Percentiles rank a stretch among this genome's conserved stretches.
These are phyloP conservation scores for Philypnodon macrostomus DNA, from an alignment of 2,797 vertebrate species.

Conservation along the genomic window DNA sequence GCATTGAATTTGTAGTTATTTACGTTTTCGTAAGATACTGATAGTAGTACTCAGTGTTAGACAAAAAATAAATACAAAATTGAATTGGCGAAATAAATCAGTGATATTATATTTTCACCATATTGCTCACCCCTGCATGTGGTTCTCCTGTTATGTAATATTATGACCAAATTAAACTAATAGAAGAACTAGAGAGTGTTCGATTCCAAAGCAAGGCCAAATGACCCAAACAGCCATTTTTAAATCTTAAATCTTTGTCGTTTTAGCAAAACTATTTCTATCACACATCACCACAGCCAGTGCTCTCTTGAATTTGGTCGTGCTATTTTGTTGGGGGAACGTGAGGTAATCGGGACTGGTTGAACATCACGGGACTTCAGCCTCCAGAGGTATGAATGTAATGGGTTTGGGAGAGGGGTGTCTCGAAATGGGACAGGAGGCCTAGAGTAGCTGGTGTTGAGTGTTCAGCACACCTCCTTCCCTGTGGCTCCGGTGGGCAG, in stretches of 20 bases:
- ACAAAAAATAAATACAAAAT: too few relatives aligned
- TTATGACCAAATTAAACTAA: too few relatives aligned
- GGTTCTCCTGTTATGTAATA: too few relatives aligned
- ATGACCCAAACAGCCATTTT: slow-evolving; percentile 9
- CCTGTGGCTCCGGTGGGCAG: slow-evolving; percentile 87
- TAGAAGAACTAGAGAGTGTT: too few relatives aligned
- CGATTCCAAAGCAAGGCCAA: too few relatives aligned
- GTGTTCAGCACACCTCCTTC: slow-evolving; percentile 96
- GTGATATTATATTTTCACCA: too few relatives aligned
- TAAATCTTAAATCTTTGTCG: slow-evolving; percentile 5
- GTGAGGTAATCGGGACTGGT: slow-evolving; percentile 55
- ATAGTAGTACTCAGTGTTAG: too few relatives aligned
- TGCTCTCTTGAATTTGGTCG: slow-evolving; percentile 77
- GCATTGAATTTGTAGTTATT: too few relatives aligned
- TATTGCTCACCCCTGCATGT: too few relatives aligned
- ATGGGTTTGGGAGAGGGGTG: slow-evolving; percentile 16
- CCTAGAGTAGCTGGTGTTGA: slow-evolving; percentile 39
- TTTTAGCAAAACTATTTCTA: slow-evolving; percentile 10
- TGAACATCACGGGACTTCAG: slow-evolving; percentile 34
- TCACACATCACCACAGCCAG: slow-evolving; percentile 35
- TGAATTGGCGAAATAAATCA: too few relatives aligned
- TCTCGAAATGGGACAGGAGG: slow-evolving; percentile 51
- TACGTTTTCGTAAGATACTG: too few relatives aligned
- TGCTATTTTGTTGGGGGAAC: slow-evolving; percentile 72
- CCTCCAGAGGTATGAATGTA: slow-evolving; percentile 55